Conservation (phyloP, 1,140 invertebrate genomes). For the Microplitis mediator region DNA sequence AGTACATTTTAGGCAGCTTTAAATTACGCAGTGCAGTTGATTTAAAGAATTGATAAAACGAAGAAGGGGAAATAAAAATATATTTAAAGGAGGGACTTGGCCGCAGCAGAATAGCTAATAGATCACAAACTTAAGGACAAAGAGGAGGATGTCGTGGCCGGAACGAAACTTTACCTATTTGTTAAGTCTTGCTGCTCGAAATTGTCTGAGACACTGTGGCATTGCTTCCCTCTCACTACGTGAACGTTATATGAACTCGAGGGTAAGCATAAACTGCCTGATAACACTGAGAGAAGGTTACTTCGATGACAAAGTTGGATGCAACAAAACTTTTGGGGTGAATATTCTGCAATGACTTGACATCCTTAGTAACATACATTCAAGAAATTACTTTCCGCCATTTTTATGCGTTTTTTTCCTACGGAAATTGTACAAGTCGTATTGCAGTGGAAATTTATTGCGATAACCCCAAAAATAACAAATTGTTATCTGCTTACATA, state of each 20-base stretch:
- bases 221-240: constrained; percentile 30
- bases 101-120: constrained; percentile 54
- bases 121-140: constrained; percentile 62
- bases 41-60: constrained; percentile 23
- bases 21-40: no score
- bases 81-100: constrained; percentile 21
- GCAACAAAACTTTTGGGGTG: background rate
- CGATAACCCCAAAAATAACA: background rate
- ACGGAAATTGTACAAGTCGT: no score
- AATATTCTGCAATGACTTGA: background rate
- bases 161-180: constrained; percentile 61
- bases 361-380: constrained; percentile 25
- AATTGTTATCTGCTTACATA: no score
- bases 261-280: constrained; percentile 20
- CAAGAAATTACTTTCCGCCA: background rate
- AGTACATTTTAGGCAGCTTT: no score
- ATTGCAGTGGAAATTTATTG: no score
- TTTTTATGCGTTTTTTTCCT: background rate
- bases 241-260: constrained; percentile 29
- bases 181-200: constrained; percentile 60
- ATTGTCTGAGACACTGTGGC: constrained; percentile 54
- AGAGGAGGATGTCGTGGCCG: constrained; percentile 56
- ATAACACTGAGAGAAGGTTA: constrained; percentile 34
- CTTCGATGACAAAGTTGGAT: background rate
- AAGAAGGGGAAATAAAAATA: constrained; percentile 37